These are phyloP conservation scores for Diorhabda elongata DNA, from an alignment of 1,140 invertebrate genomes.

Conservation along the genomic window DNA sequence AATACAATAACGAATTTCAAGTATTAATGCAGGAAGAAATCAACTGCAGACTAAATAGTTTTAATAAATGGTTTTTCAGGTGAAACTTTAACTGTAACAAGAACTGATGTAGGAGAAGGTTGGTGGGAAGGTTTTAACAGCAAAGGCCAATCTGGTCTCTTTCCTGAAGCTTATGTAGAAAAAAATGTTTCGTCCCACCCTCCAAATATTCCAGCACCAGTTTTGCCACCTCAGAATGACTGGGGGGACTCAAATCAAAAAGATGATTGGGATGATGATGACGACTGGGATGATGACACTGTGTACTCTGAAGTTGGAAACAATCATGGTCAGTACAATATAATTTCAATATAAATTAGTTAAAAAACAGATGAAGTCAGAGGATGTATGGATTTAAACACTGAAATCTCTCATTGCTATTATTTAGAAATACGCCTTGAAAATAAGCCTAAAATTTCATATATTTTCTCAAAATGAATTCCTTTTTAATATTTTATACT, in stretches of 20 bases:
- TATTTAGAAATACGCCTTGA: no score
- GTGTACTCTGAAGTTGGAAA: constrained; percentile 65
- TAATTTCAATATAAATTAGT: background rate
- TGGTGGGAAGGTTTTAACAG: constrained; percentile 91
- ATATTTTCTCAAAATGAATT: no score
- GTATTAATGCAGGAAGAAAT: no score
- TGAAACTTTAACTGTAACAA: constrained; percentile 78
- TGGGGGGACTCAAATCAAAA: constrained; percentile 24
- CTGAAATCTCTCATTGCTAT: no score
- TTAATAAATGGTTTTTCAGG: constrained; percentile 51
- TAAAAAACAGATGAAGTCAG: no score
- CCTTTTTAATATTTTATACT: no score
- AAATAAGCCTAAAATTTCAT: no score
- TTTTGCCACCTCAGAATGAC: constrained; percentile 45
- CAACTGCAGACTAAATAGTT: no score
- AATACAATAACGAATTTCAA: no score
- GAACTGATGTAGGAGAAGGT: constrained; percentile 89
- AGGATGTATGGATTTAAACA: no score
- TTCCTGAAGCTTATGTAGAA: constrained; percentile 88
- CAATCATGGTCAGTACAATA: constrained; percentile 13
- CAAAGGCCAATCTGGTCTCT: constrained; percentile 76
- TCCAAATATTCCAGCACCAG: constrained; percentile 41
- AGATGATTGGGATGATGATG: constrained; percentile 62
- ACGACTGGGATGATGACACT: constrained; percentile 54
- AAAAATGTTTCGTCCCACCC: constrained; percentile 36